These are phyloP conservation scores for Syritta pipiens DNA, from an alignment of 2,888 invertebrate species.

Conservation along the genomic window DNA sequence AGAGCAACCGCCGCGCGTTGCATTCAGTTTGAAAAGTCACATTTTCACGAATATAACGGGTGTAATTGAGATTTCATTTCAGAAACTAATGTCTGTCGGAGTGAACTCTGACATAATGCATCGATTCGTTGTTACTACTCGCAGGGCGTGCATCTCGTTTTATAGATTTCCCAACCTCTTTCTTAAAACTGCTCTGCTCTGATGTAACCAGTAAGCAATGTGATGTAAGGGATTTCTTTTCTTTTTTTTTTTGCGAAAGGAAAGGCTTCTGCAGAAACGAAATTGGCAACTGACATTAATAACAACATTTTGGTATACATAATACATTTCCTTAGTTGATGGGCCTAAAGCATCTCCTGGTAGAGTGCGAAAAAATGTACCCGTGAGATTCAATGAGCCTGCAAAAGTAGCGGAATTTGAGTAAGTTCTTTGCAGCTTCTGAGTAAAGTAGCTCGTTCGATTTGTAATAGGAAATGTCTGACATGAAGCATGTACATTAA, in stretches of 20 bases:
- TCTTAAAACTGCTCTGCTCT: neutral
- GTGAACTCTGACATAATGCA: conserved; percentile 66
- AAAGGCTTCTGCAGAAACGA: neutral
- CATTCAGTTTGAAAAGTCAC: conserved; percentile 41
- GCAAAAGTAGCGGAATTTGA: no score
- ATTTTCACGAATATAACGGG: conserved; percentile 56
- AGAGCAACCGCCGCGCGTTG: neutral
- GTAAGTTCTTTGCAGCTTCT: no score
- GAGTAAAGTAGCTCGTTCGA: no score
- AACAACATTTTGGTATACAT: conserved; percentile 2
- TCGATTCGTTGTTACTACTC: conserved; percentile 51
- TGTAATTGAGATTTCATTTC: conserved; percentile 68
- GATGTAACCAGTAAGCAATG: neutral
- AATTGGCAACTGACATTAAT: conserved; percentile 16
- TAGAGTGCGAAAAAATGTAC: no score
- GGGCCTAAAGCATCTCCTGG: no score
- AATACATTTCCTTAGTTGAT: no score
- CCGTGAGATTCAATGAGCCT: no score
- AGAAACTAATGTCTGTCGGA: conserved; percentile 49
- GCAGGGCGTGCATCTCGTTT: conserved; percentile 66
- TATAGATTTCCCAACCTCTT: conserved; percentile 24
- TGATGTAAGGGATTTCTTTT: conserved; percentile 22
- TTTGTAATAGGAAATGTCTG: no score
- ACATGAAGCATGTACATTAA: no score
- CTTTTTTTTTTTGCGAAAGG: conserved; percentile 11